Evolutionary conservation across 2,888 invertebrate species (phyloP), one percentile per base, ranked within the genome.

Genomic region (Macrophya alboannulata): DNA sequence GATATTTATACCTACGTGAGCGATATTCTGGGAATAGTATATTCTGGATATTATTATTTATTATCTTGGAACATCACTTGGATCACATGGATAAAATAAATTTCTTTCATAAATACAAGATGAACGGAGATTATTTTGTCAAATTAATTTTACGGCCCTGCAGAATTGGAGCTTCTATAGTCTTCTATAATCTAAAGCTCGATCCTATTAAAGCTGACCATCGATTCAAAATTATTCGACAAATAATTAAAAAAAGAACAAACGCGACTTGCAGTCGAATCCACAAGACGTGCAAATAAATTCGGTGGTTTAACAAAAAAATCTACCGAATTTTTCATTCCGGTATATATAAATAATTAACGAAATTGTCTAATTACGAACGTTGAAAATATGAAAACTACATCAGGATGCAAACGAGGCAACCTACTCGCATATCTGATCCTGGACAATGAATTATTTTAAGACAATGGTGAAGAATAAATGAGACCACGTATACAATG

Each of bases 391-490:
- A 31, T 31, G 31, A 31, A 31, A 31, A 31, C 31, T 31, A 3
- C 21, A 9, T 17, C n/a, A 45, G 45, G 72, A 45, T 45, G 43
- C 45, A 45, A 45, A 74, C 10, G 72, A 74, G 72, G 45, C 31
- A 31, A 21, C 9, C 1, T 68, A 12, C 4, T 21, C 72, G 10
- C 4, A 43, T 21, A 45, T 74, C 45, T 31, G 37, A 55, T 77
- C 55, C 31, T 21, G 45, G 21, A 74, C 45, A 21, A 55, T 55
- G 55, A 12, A 45, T 74, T 45, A 45, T 74, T n/a, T 43, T 45
- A 45, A 21, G 72, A 74, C 72, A 45, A 74, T 74, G 45, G 43
- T 17, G 72, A 1, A 45, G 21, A 45, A 74, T 45, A 21, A 74
- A 74, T 21, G 72, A 74, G 43, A 21, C 9, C 21, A 12, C 31